phyloP scores from a whole-genome alignment of 2,888 invertebrate species.

The Gastrophysa polygoni region DNA sequence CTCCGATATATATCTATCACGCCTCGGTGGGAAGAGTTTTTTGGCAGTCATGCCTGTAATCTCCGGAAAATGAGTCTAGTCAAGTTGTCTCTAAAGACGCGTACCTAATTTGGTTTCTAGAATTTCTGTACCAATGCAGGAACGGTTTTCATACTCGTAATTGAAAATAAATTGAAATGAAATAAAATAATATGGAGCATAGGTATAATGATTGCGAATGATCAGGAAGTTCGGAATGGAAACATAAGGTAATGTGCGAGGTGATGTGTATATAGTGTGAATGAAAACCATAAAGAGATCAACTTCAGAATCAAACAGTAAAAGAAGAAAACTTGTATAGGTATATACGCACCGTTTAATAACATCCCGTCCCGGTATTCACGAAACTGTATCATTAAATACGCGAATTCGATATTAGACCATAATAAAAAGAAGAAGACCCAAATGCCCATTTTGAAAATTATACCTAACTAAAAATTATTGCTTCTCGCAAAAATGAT shows the following conservation, averaged over 20 bases:
- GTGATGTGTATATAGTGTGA: too few relatives aligned
- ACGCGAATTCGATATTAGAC: conserved; percentile 49
- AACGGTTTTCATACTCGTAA: conserved; percentile 26
- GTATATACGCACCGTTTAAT: conserved; percentile 46
- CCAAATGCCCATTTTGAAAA: conserved; percentile 53
- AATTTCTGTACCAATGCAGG: conserved; percentile 35
- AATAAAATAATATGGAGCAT: too few relatives aligned
- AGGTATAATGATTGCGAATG: too few relatives aligned
- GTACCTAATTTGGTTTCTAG: conserved; percentile 38
- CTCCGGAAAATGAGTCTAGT: conserved; percentile 39
- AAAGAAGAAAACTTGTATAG: too few relatives aligned
- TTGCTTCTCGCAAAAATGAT: conserved; percentile 57
- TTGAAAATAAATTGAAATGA: conserved; percentile 34
- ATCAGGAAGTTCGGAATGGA: too few relatives aligned
- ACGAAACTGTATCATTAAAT: conserved; percentile 47
- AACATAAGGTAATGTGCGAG: too few relatives aligned
- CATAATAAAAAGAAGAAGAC: conserved; percentile 49
- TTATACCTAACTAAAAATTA: conserved; percentile 57
- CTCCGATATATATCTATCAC: conserved; percentile 18
- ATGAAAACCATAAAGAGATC: conserved; percentile 26
- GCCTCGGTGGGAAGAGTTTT: conserved; percentile 37
- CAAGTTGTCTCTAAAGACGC: conserved; percentile 39
- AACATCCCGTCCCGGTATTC: conserved; percentile 46
- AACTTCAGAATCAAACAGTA: conserved; percentile 16
- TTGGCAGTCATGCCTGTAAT: conserved; percentile 32